These are phyloP conservation scores for Erethizon dorsatum DNA, from an alignment of 2,797 vertebrate species.

Conservation along the genomic window DNA sequence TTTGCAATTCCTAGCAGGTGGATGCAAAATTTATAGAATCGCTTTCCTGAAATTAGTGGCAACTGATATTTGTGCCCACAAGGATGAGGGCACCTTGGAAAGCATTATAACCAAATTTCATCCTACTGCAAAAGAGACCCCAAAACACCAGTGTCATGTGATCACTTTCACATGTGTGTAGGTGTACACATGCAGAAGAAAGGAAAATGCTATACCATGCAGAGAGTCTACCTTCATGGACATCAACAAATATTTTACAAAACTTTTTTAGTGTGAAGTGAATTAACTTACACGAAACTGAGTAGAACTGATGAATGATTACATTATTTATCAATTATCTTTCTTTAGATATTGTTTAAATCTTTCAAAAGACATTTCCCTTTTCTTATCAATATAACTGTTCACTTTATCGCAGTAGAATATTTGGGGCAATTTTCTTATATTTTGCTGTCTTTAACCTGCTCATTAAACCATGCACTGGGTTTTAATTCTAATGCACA, in stretches of 20 bases:
- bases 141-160: not conserved
- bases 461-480: not conserved
- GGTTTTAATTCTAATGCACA: constrained; percentile 31
- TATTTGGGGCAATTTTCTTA: not conserved
- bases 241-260: not conserved
- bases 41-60: constrained; percentile 48
- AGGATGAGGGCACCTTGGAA: constrained; percentile 27
- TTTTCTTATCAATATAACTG: not conserved
- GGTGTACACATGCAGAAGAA: not conserved
- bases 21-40: constrained; percentile 59
- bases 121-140: not conserved
- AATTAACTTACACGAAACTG: not conserved
- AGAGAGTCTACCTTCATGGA: not conserved
- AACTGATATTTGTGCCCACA: constrained; percentile 18
- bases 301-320: not conserved
- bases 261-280: not conserved
- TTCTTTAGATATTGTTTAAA: not conserved
- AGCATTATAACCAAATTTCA: not conserved
- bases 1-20: constrained; percentile 62
- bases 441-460: constrained; percentile 9
- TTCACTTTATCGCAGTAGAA: not conserved
- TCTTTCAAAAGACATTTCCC: constrained; percentile 57
- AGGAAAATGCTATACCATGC: not conserved
- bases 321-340: constrained; percentile 27
- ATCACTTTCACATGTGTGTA: not conserved